Conservation (phyloP, 2,113 vertebrate genomes). For the Scopus umbretta region DNA sequence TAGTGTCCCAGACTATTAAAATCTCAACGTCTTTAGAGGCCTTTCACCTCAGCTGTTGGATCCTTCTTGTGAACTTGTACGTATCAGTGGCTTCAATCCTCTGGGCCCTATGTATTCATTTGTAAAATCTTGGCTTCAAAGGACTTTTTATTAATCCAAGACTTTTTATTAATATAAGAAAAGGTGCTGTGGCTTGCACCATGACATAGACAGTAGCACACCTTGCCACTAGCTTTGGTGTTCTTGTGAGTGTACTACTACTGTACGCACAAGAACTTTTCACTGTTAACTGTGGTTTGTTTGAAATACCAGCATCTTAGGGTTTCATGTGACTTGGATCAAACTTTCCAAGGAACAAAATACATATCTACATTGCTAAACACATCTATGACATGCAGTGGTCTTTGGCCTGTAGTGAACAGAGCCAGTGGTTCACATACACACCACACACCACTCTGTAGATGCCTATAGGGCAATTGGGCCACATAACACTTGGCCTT, state of each 20-base stretch:
- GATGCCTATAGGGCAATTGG: background rate
- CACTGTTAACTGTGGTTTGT: background rate
- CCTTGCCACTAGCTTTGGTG: background rate
- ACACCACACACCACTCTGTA: fast-evolving
- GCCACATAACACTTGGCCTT: background rate
- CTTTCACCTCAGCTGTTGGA: background rate
- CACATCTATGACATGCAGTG: background rate
- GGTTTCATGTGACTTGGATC: background rate
- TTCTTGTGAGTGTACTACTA: background rate
- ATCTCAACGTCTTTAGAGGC: background rate
- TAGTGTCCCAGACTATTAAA: background rate
- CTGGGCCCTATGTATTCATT: background rate
- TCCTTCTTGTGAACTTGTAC: background rate
- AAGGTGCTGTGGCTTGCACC: background rate
- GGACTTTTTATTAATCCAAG: background rate
- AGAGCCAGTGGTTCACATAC: background rate
- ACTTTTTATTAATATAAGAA: background rate
- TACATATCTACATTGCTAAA: background rate
- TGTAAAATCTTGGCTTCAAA: background rate
- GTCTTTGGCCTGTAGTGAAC: background rate
- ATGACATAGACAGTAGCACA: background rate
- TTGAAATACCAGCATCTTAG: background rate
- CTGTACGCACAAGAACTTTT: background rate
- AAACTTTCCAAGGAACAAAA: background rate
- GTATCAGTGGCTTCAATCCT: background rate